Percentiles rank a stretch among this genome's conserved stretches.
These are phyloP conservation scores for Drosophila meridiana DNA, from an alignment of 2,888 invertebrate species.

Conservation along the genomic window DNA sequence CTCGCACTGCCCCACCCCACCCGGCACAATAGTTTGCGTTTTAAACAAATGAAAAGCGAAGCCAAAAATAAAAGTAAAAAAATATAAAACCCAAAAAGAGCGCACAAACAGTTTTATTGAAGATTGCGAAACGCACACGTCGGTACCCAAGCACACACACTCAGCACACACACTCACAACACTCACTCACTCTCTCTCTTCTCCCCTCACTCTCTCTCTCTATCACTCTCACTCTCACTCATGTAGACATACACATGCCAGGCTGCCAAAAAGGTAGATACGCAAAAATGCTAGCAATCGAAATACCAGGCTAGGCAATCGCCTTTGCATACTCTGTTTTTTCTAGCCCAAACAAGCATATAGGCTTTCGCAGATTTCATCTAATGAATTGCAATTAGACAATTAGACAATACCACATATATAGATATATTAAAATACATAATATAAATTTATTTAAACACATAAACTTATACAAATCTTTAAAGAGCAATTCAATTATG, in stretches of 20 bases:
- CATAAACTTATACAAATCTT: neutral
- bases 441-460: neutral
- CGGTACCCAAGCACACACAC: neutral
- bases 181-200: neutral
- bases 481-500: too few species aligned
- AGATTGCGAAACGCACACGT: conserved; percentile 68
- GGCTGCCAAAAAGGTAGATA: conserved; percentile 71
- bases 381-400: too few species aligned
- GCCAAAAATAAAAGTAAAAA: conserved; percentile 48
- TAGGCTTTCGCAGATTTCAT: neutral
- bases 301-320: conserved; percentile 56
- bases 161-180: neutral
- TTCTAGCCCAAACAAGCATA: neutral
- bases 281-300: conserved; percentile 78
- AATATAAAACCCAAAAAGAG: neutral
- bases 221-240: neutral
- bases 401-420: too few species aligned
- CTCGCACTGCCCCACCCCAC: neutral
- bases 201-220: neutral
- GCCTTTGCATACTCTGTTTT: conserved; percentile 4
- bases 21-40: conserved; percentile 76
- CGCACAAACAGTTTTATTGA: conserved; percentile 78
- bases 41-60: conserved; percentile 80
- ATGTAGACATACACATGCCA: conserved; percentile 28
- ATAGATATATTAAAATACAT: too few species aligned